Evolutionary conservation across 2,113 vertebrate genomes (phyloP), one percentile per base, ranked within the genome.

Genomic region (Dromaius novaehollandiae): DNA sequence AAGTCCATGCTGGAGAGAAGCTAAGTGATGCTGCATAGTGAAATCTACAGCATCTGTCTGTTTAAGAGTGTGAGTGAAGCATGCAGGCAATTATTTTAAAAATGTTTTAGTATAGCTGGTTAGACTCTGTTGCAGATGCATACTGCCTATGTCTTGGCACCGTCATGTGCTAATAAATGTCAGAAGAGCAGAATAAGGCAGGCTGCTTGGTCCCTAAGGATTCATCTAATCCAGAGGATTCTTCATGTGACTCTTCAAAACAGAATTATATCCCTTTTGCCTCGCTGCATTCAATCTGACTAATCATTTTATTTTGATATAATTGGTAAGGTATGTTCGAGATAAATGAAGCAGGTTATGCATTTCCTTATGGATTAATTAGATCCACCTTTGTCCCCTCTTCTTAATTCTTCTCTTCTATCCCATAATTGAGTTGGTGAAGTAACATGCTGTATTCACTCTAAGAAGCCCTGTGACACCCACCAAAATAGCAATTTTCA

Each of bases 101-200:
- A 94, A 95, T 71, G 12, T n/a, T 94, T 86, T 38, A 25, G 69
- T 75, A 68, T 89, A 84, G 92, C 91, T 95, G 83, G 46, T 94
- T 92, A 95, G 26, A 60, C 50, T 81, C 89, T 78, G 26, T 82
- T 92, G 63, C 73, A 86, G 73, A 86, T 81, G 55, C 86, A 95
- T 89, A n/a, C 46, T 86, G 30, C 65, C 50, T 93, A 15, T 80
- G 80, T 89, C 80, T 92, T 93, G 90, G 86, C 93, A 90, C 40
- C 81, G 15, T 50, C 50, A 60, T 66, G 56, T 78, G 34, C 65
- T 95, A 89, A 79, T 92, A 91, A 94, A 96, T 87, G 50, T 86
- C 83, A 92, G 73, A 92, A 88, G 24, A 66, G 18, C 36, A 82
- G 50, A 87, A 92, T 82, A n/a, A 89, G 81, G 50, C 40, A 78